A percentile compares a stretch with the other conserved stretches of the same genome.
phyloP scores from a whole-genome alignment of 1,140 invertebrate species.

The Heliothis virescens region DNA sequence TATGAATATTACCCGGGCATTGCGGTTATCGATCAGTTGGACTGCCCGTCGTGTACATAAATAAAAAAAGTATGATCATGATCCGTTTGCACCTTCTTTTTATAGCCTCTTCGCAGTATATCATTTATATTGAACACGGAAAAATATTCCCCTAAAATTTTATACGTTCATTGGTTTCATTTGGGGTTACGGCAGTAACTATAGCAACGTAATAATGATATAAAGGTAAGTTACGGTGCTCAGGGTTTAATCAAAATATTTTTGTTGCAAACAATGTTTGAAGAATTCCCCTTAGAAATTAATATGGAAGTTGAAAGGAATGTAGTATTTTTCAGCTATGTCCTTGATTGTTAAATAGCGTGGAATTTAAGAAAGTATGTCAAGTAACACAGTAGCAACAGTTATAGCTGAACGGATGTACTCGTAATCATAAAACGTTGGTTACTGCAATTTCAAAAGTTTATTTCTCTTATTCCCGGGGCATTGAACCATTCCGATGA shows the following conservation, averaged over 20 bases:
- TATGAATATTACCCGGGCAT: constrained; percentile 32
- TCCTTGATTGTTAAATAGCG: constrained; percentile 25
- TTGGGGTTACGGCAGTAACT: constrained; percentile 49
- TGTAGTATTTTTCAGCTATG: background rate
- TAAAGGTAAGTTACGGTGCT: constrained; percentile 32
- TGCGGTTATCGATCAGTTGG: constrained; percentile 37
- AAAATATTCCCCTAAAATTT: constrained; percentile 56
- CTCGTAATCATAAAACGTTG: constrained; percentile 53
- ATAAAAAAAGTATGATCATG: constrained; percentile 48
- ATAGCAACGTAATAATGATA: constrained; percentile 41
- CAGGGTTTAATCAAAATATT: constrained; percentile 24
- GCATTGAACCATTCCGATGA: constrained; percentile 50
- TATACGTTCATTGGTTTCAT: constrained; percentile 59
- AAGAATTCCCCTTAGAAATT: constrained; percentile 32
- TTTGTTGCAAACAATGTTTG: constrained; percentile 33
- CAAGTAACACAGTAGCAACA: constrained; percentile 29
- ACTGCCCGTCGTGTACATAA: constrained; percentile 37
- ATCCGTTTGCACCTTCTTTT: constrained; percentile 60
- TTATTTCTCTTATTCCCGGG: constrained; percentile 51
- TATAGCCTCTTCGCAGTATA: constrained; percentile 58
- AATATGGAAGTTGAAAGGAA: constrained; percentile 14
- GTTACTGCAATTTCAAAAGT: constrained; percentile 53
- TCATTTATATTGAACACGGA: constrained; percentile 57
- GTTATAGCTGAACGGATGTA: constrained; percentile 50
- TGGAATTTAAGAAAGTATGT: constrained; percentile 31